Evolutionary conservation across 2,888 invertebrate genomes (phyloP).

Genomic region (Mylabris sibirica): DNA sequence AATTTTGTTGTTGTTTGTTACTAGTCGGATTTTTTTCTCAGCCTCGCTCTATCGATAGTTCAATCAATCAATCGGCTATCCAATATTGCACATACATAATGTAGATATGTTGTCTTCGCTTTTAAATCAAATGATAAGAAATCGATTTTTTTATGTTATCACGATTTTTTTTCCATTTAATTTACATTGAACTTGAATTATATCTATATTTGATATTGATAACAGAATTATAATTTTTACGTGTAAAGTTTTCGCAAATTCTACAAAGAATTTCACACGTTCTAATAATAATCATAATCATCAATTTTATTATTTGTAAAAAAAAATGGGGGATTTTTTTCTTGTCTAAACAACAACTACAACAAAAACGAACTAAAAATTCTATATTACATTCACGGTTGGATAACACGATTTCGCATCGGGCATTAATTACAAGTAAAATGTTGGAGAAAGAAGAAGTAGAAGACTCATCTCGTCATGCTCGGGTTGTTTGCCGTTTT

Average conservation of each 20-base stretch:
- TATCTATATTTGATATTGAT: not conserved
- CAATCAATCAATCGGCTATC: not conserved
- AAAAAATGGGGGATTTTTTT: not conserved
- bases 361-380: constrained; percentile 40
- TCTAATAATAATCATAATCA: constrained; percentile 2
- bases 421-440: constrained; percentile 55
- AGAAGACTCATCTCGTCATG: constrained; percentile 49
- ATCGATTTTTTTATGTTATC: not conserved
- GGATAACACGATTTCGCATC: constrained; percentile 54
- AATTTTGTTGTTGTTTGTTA: not conserved
- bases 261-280: not conserved
- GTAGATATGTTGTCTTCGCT: not conserved
- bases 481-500: constrained; percentile 34
- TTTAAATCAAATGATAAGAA: not conserved
- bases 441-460: constrained; percentile 25
- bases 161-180: not conserved
- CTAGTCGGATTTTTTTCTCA: not conserved
- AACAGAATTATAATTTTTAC: not conserved
- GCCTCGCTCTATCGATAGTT: not conserved
- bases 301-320: too few species aligned
- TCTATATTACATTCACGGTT: constrained; percentile 58
- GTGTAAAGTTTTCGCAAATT: not conserved
- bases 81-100: too few species aligned
- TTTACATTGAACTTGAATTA: constrained; percentile 8
- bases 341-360: constrained; percentile 7